Conservation (phyloP, 2,113 vertebrate genomes). For the Oxyruncus cristatus region DNA sequence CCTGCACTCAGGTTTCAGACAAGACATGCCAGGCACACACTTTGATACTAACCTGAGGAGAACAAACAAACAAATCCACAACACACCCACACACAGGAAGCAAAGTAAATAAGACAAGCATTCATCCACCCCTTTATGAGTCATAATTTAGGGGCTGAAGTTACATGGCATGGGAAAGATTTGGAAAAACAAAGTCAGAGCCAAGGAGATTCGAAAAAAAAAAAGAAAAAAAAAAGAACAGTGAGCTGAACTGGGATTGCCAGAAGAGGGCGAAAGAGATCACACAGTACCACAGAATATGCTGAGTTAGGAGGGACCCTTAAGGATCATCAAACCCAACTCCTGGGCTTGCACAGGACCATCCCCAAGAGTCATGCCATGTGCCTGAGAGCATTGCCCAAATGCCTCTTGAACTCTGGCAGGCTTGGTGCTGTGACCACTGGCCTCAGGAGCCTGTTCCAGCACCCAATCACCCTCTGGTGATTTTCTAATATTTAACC, state of each 20-base stretch:
- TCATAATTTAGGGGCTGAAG: not conserved
- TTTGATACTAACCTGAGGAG: not conserved
- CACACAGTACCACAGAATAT: not conserved
- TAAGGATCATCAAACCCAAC: not conserved
- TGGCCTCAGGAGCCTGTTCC: not conserved
- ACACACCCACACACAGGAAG: not conserved
- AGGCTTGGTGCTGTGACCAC: not conserved
- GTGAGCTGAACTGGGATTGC: not conserved
- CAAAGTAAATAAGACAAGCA: not conserved
- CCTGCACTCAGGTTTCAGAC: not conserved
- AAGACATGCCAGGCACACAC: not conserved
- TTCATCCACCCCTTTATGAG: not conserved
- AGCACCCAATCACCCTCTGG: not conserved
- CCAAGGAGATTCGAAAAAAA: not conserved
- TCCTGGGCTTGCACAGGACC: not conserved
- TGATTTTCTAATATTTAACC: not conserved
- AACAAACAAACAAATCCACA: not conserved
- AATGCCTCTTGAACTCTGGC: not conserved
- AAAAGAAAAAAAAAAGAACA: rapidly evolving
- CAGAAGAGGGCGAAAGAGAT: conserved; percentile 22
- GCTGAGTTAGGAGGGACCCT: not conserved
- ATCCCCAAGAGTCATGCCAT: not conserved
- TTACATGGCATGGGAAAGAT: not conserved
- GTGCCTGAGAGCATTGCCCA: not conserved
- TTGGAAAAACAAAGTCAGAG: not conserved